Evolutionary conservation across 2,888 invertebrate genomes (phyloP), one percentile per base, ranked within the genome.

Genomic region (Clivina fossor): DNA sequence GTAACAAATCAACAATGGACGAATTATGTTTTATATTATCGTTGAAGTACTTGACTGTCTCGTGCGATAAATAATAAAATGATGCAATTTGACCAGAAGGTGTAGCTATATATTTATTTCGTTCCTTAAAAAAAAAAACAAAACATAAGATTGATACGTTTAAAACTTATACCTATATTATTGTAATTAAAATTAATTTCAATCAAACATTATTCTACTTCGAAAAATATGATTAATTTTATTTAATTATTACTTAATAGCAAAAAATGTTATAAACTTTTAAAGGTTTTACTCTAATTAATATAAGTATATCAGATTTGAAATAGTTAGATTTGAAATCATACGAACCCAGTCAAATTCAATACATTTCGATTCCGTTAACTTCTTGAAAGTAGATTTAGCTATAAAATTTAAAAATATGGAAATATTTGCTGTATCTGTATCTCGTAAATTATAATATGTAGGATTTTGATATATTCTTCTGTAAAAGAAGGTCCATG

Each of bases 401-500:
- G 98, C 88, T 41, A 97, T 75, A 32, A 79, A 78, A 0, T 92
- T 91, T 43, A 99, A 77, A 71, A 85, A 97, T 15, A 76, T 72
- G 70, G 89, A 90, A 1, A 91, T 76, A 54, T 82, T 79, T 35
- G 80, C 76, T 0, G 85, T 80, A 56, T 90, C 87, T 9, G 85
- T 68, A 22, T 82, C 82, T 37, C 88, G 86, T 57, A 96, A 73
- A 58, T 88, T 84, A 70, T 96, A 96, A 71, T 92, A 96, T 0
- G 86, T 82, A 0, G 98, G 98, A 80, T 98, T 98, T 68, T 90
- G 88, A 49, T 96, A 74, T 3, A 98, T 76, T 13, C 97, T 80
- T 47, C 97, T 79, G 78, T 96, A 99, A 78, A 98, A 95, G 69
- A 95, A 99, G 0, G 99, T 99, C 90, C 97, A 99, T 0, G 98